Conservation (phyloP, 2,888 invertebrate species). For the Tetramorium bicarinatum region DNA sequence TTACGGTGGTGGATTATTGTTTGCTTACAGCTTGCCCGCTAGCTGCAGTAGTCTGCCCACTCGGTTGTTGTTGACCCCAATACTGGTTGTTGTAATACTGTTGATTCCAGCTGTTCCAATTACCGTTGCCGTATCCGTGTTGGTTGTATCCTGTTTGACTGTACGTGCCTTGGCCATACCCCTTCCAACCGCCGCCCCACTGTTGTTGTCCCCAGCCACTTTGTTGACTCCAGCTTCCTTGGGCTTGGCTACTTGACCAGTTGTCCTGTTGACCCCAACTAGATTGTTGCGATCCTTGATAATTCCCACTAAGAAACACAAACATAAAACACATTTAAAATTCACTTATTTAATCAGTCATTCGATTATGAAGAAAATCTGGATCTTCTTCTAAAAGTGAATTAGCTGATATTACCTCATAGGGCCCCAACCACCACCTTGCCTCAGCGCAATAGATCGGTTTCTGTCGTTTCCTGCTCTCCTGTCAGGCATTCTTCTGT, state of each 20-base stretch:
- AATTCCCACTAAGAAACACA: slow-evolving; percentile 67
- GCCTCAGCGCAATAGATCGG: slow-evolving; percentile 73
- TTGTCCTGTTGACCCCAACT: slow-evolving; percentile 73
- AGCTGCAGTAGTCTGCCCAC: slow-evolving; percentile 80
- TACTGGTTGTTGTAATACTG: slow-evolving; percentile 86
- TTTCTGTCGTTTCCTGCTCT: slow-evolving; percentile 81
- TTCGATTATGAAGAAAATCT: not conserved
- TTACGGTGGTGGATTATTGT: slow-evolving; percentile 81
- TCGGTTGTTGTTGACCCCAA: slow-evolving; percentile 81
- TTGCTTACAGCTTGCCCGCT: slow-evolving; percentile 83
- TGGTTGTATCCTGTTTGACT: slow-evolving; percentile 76
- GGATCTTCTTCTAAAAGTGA: not conserved
- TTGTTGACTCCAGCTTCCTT: slow-evolving; percentile 73
- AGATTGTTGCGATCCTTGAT: slow-evolving; percentile 77
- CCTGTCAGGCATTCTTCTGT: slow-evolving; percentile 81
- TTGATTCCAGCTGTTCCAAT: slow-evolving; percentile 84
- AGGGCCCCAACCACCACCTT: slow-evolving; percentile 79
- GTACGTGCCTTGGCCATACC: slow-evolving; percentile 78
- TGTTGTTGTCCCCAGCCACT: slow-evolving; percentile 77
- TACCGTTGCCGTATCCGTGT: slow-evolving; percentile 83
- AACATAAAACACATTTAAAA: too few relatives aligned
- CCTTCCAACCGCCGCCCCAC: slow-evolving; percentile 82
- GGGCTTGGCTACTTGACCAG: slow-evolving; percentile 76
- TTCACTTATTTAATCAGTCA: not conserved
- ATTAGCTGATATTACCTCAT: slow-evolving; percentile 70